Base-by-base conservation (phyloP, 2,888 invertebrate genomes). In the Nebria brevicollis region DNA sequence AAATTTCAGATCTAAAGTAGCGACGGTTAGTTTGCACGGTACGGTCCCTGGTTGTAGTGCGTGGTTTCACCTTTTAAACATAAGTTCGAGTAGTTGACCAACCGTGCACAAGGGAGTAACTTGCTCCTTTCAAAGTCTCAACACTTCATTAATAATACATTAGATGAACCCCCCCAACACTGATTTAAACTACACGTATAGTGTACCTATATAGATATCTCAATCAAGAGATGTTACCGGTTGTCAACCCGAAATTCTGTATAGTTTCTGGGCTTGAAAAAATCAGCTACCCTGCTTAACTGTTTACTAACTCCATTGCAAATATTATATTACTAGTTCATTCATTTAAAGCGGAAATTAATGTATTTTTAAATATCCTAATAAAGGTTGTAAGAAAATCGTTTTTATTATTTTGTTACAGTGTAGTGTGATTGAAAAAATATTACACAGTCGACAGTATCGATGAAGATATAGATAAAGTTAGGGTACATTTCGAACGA, bases 121-220 rank as follows among this genome's bases (percentile, higher is more conserved):
- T 79, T 74, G 79, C 79, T 79, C 66, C 68, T 77, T 54, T 72
- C 77, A 70, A 65, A 77, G 64, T 77, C 77, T 79, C 79, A 79
- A 66, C 79, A 75, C 74, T 79, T 79, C 79, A 79, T 79, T 79
- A 74, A 74, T 75, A 79, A 79, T 74, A 79, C 79, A 79, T 79
- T 75, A 74, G 74, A 66, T 79, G 68, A 65, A 79, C 15, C 34
- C 54, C 42, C 66, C 42, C 66, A 79, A 79, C 75, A 43, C 75
- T 75, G 79, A 75, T 79, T 79, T 75, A 74, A 75, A 79, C 66
- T 79, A 74, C 25, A 26, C 54, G 54, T 54, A 54, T 20, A 5
- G 34, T 34, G 5, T 54, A 54, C 54, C 54, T 54, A 11, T n/a
- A 20, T 20, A 20, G 54, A 26, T 68, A 79, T 79, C 68, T 68